phyloP scores from a whole-genome alignment of 2,888 invertebrate genomes.

The Oegoconia quadripuncta region DNA sequence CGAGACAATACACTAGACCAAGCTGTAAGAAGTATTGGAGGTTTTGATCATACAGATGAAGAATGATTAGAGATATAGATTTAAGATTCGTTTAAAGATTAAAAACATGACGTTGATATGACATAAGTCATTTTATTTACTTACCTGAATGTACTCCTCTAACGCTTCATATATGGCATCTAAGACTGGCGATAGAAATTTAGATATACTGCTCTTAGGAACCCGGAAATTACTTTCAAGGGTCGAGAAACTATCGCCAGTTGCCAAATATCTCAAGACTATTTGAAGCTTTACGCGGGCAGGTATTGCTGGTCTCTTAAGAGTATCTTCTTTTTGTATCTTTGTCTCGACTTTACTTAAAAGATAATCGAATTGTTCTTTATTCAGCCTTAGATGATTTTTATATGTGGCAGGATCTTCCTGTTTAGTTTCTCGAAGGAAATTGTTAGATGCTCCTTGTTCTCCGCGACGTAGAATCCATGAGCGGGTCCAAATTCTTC shows the following conservation, averaged over 20 bases:
- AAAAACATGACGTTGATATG: too few species aligned
- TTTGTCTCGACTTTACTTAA: not conserved
- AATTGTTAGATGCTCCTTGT: constrained; percentile 1
- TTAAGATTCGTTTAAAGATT: too few species aligned
- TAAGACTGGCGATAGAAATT: constrained; percentile 19
- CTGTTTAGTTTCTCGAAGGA: not conserved
- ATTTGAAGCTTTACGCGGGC: constrained; percentile 2
- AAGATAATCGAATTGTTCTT: not conserved
- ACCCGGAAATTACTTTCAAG: constrained; percentile 16
- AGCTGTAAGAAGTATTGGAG: constrained; percentile 3
- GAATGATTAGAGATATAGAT: constrained; percentile 4
- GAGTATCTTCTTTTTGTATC: not conserved
- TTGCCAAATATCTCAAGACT: constrained; percentile 13
- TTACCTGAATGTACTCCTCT: constrained; percentile 17
- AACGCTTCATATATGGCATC: constrained; percentile 15
- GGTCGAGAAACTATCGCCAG: constrained; percentile 14
- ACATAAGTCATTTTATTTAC: constrained; percentile 9
- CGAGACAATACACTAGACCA: too few species aligned
- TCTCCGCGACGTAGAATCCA: not conserved
- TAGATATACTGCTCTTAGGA: constrained; percentile 16
- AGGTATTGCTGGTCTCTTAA: constrained; percentile 4
- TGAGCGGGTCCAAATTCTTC: not conserved
- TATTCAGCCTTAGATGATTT: not conserved
- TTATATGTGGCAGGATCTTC: constrained; percentile 1
- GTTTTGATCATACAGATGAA: not conserved